Conservation (phyloP, 2,797 vertebrate genomes). For the Triplophysa yarkandensis region DNA sequence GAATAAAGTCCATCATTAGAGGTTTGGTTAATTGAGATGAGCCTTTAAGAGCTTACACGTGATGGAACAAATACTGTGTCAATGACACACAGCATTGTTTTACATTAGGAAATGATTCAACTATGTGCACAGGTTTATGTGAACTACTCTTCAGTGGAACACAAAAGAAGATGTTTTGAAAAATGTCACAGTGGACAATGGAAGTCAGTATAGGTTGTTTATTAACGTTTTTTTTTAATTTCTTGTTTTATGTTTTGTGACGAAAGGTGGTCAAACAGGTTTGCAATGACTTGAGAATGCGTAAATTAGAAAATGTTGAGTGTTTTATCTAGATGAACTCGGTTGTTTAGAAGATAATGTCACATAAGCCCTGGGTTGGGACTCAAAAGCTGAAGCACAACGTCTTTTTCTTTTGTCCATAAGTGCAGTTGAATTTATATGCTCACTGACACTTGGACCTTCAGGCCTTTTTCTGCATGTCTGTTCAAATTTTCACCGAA, state of each 20-base stretch:
- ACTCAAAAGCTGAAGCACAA: slow-evolving; percentile 31
- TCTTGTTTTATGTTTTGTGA: no score
- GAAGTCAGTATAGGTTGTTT: no score
- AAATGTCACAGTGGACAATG: no score
- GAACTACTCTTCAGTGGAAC: no score
- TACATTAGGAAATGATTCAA: background rate
- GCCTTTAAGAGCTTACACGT: slow-evolving; percentile 26
- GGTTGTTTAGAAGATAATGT: slow-evolving; percentile 5
- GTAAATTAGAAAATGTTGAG: background rate
- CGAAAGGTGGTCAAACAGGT: no score
- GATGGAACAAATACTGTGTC: slow-evolving; percentile 31
- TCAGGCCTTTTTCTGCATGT: slow-evolving; percentile 31
- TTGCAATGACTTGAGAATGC: no score
- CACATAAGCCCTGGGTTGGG: background rate
- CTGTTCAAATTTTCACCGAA: slow-evolving; percentile 33
- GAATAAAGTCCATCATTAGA: slow-evolving; percentile 54
- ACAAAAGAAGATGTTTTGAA: no score
- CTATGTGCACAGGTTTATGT: background rate
- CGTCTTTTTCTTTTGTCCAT: background rate
- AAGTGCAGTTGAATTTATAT: slow-evolving; percentile 17
- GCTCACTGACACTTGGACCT: slow-evolving; percentile 31
- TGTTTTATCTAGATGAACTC: slow-evolving; percentile 10
- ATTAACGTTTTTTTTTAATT: no score
- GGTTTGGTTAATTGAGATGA: slow-evolving; percentile 56
- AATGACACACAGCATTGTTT: background rate